Conservation (phyloP, 2,797 vertebrate species). For the Sebastes itinus region DNA sequence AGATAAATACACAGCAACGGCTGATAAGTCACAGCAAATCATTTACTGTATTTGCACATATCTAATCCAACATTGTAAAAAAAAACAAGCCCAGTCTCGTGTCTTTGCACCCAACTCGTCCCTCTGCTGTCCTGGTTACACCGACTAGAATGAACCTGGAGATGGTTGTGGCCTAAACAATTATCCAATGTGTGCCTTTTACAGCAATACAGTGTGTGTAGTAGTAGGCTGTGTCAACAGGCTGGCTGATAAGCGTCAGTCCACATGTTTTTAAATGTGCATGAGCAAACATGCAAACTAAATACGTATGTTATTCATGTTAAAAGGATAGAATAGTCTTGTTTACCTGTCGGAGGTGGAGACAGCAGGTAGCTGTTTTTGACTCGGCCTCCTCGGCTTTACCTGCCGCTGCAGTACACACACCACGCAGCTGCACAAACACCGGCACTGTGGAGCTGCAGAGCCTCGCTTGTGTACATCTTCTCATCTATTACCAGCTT, state of each 20-base stretch:
- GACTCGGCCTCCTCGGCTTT: conserved; percentile 24
- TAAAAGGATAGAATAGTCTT: conserved; percentile 41
- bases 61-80: conserved; percentile 7
- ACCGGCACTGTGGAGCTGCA: conserved; percentile 24
- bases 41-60: conserved; percentile 1
- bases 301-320: conserved; percentile 47
- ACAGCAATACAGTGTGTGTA: conserved; percentile 38
- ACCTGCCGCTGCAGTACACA: conserved; percentile 55
- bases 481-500: conserved; percentile 31
- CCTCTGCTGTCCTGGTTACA: conserved; percentile 16
- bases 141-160: conserved; percentile 28
- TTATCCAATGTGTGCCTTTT: conserved; percentile 60
- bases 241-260: conserved; percentile 63
- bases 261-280: conserved; percentile 77
- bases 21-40: neutral
- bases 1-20: neutral
- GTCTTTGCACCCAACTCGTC: conserved; percentile 9
- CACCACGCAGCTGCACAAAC: conserved; percentile 79
- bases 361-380: conserved; percentile 42
- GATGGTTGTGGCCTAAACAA: conserved; percentile 43
- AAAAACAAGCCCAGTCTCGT: conserved; percentile 1
- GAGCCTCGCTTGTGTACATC: conserved; percentile 44
- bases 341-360: conserved; percentile 65
- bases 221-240: conserved; percentile 74
- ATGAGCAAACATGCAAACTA: conserved; percentile 70